Evolutionary conservation across 2,113 vertebrate species (phyloP), one percentile per base, ranked within the genome.

Genomic region (Sinocyclocheilus grahami): DNA sequence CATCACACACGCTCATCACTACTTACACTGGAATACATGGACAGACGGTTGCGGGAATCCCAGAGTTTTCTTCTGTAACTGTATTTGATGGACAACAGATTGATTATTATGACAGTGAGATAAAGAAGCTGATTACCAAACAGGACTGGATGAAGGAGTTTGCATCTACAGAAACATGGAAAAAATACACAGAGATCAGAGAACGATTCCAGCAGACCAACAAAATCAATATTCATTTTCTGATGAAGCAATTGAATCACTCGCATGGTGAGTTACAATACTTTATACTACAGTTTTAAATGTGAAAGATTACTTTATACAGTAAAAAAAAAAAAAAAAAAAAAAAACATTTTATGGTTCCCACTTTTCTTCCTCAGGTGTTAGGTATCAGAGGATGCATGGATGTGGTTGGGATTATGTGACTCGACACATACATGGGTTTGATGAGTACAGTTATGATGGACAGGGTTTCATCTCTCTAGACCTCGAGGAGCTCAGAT

Each of bases 391-490:
- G 82, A 58, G 82, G 67, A 55, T n/a, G 65, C 72, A 71, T 30
- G 82, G 82, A 24, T 83, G 82, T 53, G 11, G 13, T 0, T 69
- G 9, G 9, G 67, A 72, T 37, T 11, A 83, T 6, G 0, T 84
- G 0, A 83, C 90, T 0, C 4, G 2, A 0, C 48, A 4, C 30
- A 30, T 30, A 30, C 30, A 30, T 0, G 90, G 91, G 0, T 90
- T 5, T 11, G 0, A 0, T 0, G 90, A 90, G 42, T 0, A 0
- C 0, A 87, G 82, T 5, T 93, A 87, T 3, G 86, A 95, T 0
- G 92, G 93, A 62, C 67, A 9, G 0, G 91, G 94, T 24, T 94
- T 91, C 14, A 0, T 95, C 0, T 0, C 48, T 1, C 18, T 94
- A 0, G 84, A 95, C 75, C 2, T 86, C 51, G 18, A 87, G 63